A percentile compares a stretch with the other conserved stretches of the same genome.
These are phyloP conservation scores for Oppia nitens DNA, from an alignment of 1,140 invertebrate genomes.

Conservation along the genomic window DNA sequence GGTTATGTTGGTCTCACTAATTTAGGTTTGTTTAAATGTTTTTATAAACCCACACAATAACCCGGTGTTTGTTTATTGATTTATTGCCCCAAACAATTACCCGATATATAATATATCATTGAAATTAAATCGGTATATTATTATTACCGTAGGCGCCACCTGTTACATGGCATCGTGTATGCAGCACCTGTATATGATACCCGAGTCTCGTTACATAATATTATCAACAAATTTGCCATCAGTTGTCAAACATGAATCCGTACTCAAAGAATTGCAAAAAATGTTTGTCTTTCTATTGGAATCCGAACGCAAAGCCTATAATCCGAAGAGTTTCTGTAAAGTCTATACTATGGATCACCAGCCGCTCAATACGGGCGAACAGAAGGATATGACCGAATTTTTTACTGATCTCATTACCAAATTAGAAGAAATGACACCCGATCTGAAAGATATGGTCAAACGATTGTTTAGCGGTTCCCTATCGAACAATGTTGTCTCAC, in stretches of 20 bases:
- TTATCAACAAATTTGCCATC: constrained; percentile 39
- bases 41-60: not conserved
- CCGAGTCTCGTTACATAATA: constrained; percentile 64
- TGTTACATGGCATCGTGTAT: constrained; percentile 95
- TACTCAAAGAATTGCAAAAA: constrained; percentile 65
- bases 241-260: constrained; percentile 57
- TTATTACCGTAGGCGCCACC: constrained; percentile 48
- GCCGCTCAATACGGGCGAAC: constrained; percentile 83
- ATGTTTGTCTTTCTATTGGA: constrained; percentile 92
- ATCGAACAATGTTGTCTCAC: constrained; percentile 83
- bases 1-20: constrained; percentile 87
- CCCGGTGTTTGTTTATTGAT: not conserved
- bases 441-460: constrained; percentile 75
- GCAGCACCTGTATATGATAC: constrained; percentile 93
- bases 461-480: constrained; percentile 76
- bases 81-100: too few species aligned
- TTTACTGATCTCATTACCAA: constrained; percentile 91
- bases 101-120: too few species aligned
- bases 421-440: constrained; percentile 83
- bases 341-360: constrained; percentile 94
- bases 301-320: constrained; percentile 84
- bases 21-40: constrained; percentile 28
- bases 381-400: constrained; percentile 96
- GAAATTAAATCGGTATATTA: not conserved
- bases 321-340: constrained; percentile 83